Evolutionary conservation across 2,113 vertebrate species (phyloP), one percentile per base, ranked within the genome.

Genomic region (Pao palembangensis): DNA sequence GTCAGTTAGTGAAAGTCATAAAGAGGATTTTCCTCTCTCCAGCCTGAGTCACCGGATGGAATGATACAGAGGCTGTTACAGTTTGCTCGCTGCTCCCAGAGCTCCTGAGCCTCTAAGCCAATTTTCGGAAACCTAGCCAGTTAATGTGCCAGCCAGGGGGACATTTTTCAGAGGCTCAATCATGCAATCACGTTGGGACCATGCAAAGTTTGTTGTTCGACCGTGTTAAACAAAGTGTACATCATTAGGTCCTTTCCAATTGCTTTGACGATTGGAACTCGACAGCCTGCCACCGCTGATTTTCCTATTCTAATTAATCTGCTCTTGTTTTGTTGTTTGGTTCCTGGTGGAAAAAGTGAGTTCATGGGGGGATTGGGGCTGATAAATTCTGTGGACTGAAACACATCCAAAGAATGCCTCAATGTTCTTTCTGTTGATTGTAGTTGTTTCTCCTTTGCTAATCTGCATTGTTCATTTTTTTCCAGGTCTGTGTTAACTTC

Each of bases 241-340:
- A 88, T 76, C 80, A 85, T 85, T 83, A 81, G 79, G 75, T 74
- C 57, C 73, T 79, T 87, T 69, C 67, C 75, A 41, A 70, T 34
- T 73, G 73, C 76, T 47, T 61, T 85, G 79, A 83, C n/a, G 31
- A 80, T 73, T 85, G 65, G 69, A 87, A 84, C 65, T 62, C 53
- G 68, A 85, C 73, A 77, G 67, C 59, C 75, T 79, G 80, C 85
- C 82, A 87, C 77, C 55, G 57, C 76, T 67, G 58, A 79, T 80
- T 86, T 84, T 71, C 73, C 73, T 70, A 80, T 85, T 80, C 64
- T 54, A 83, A 85, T 76, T 85, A 85, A 84, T 89, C 79, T 81
- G 75, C 69, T 71, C 71, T 79, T 81, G 79, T 84, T 84, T 84
- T 70, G 69, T 80, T 88, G 83, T 81, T 85, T 74, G 71, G 75